Conservation (phyloP, 2,113 vertebrate species). For the Sebastes schlegelii region DNA sequence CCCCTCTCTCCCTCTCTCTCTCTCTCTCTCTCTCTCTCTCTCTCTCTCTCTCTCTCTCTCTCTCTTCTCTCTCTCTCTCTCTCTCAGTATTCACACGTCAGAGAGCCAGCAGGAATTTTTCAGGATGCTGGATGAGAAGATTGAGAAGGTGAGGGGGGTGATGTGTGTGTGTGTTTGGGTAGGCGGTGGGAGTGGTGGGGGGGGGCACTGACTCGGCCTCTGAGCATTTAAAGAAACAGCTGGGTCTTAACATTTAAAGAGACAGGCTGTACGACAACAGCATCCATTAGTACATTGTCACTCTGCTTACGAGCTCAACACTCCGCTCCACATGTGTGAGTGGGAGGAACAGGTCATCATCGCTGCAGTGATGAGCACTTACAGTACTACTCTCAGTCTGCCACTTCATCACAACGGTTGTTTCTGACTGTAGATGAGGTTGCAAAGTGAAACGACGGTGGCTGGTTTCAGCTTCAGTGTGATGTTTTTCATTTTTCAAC, state of each 20-base stretch:
- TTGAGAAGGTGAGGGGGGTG: constrained; percentile 91
- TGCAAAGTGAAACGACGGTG: constrained; percentile 1
- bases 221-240: constrained; percentile 41
- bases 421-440: constrained; percentile 3
- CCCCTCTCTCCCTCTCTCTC: too few species aligned
- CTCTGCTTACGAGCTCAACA: neutral
- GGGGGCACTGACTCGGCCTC: neutral
- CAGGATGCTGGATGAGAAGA: constrained; percentile 99
- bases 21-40: too few species aligned
- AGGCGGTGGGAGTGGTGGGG: neutral
- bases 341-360: constrained; percentile 20
- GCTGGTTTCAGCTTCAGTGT: neutral
- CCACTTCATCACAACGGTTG: constrained; percentile 19
- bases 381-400: constrained; percentile 17
- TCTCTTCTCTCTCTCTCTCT: constrained; percentile 73
- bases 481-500: neutral
- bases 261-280: constrained; percentile 32
- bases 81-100: constrained; percentile 96
- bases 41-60: constrained; percentile 49
- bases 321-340: constrained; percentile 9
- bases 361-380: constrained; percentile 19
- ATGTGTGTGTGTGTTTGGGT: constrained; percentile 2
- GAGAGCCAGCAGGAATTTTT: constrained; percentile 99
- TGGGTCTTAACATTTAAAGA: constrained; percentile 65
- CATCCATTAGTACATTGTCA: constrained; percentile 32